Conservation (phyloP, 2,113 vertebrate species). For the Dermatemys mawii region DNA sequence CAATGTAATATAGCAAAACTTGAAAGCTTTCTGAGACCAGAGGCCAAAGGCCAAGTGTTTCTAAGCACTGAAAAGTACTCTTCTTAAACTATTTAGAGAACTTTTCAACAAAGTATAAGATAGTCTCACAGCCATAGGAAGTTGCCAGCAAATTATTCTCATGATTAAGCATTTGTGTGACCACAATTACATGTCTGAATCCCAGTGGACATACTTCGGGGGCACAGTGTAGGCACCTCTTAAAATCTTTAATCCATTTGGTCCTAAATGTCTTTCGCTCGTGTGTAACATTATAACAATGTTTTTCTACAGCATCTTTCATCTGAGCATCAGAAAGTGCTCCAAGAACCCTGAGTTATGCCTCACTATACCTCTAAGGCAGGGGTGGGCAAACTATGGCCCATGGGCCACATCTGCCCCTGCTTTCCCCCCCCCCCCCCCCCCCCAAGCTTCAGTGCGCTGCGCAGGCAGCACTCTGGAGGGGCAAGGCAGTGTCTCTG, state of each 20-base stretch:
- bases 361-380: background rate
- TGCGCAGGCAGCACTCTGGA: no score
- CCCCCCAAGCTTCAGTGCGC: no score
- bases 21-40: accelerated
- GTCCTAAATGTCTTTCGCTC: background rate
- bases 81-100: background rate
- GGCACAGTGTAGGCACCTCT: background rate
- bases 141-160: background rate
- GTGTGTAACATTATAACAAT: background rate
- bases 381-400: no score
- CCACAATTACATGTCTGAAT: background rate
- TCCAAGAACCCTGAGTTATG: background rate
- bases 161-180: background rate
- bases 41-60: background rate
- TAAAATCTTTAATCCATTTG: background rate
- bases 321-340: background rate
- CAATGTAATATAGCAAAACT: background rate
- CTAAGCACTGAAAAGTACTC: background rate
- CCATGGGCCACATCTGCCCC: no score
- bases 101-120: background rate
- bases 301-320: background rate
- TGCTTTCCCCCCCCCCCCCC: no score
- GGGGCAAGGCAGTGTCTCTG: no score
- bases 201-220: background rate
- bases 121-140: background rate